Conservation (phyloP, 2,113 vertebrate genomes). For the Laticauda colubrina region DNA sequence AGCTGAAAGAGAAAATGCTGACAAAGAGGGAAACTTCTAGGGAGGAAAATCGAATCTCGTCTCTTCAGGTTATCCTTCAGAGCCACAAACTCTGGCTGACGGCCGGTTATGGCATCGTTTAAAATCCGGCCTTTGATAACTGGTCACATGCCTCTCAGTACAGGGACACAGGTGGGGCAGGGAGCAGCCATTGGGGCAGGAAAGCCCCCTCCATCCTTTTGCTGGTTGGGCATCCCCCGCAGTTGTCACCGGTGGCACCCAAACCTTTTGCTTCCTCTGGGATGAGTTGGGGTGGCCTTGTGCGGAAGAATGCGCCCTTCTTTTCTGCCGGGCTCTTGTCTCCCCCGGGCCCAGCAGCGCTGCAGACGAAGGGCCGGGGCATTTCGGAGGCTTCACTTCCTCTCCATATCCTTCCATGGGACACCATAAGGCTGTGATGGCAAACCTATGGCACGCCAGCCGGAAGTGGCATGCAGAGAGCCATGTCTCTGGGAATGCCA, state of each 20-base stretch:
- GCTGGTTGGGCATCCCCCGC: neutral
- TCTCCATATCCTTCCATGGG: neutral
- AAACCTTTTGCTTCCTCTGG: neutral
- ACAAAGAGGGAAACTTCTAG: neutral
- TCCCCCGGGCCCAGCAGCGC: neutral
- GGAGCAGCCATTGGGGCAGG: neutral
- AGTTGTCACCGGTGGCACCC: neutral
- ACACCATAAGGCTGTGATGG: neutral
- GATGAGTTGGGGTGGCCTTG: neutral
- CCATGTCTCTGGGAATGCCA: no score
- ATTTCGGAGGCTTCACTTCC: neutral
- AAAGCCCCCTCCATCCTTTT: neutral
- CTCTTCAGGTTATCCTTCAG: neutral
- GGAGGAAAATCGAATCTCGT: rapidly evolving
- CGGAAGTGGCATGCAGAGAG: no score
- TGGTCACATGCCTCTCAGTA: neutral
- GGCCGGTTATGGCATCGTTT: neutral
- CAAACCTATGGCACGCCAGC: no score
- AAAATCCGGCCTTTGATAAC: neutral
- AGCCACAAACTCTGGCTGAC: neutral
- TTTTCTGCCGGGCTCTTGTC: neutral
- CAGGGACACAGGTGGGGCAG: neutral
- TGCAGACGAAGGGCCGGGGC: neutral
- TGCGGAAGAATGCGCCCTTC: neutral
- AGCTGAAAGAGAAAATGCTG: neutral